Evolutionary conservation across 1,140 invertebrate species (phyloP), one percentile per base, ranked within the genome.

Genomic region (Kradibia gibbosae): DNA sequence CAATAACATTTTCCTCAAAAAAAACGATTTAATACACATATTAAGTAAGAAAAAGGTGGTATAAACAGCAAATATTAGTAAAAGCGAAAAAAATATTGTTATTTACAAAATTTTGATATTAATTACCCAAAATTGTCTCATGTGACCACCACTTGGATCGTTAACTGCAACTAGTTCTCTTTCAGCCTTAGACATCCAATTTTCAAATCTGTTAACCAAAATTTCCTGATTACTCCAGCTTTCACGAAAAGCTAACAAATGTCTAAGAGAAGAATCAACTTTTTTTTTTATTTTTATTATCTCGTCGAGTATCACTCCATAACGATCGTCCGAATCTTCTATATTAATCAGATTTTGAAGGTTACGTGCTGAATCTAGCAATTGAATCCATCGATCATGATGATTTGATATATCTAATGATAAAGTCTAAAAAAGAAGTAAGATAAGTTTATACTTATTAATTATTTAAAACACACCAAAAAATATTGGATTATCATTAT

Each of bases 101-200:
- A n/a, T n/a, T n/a, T n/a, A n/a, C n/a, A n/a, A n/a, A n/a, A n/a
- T n/a, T n/a, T n/a, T n/a, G n/a, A n/a, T n/a, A n/a, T n/a, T n/a
- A 62, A 31, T 85, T 90, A 94, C 93, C 96, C 96, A 97, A 88
- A 96, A 97, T 84, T 95, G 93, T 84, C 95, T 93, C 89, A 96
- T 94, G 83, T 96, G 94, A 75, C 94, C 93, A 50, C 94, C 93
- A 25, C 93, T 93, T 57, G 93, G 93, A 85, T 90, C 85, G 10
- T 86, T 81, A 8, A 93, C 87, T 25, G 88, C 89, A 48, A 92
- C 90, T 34, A 95, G 86, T 87, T 95, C 94, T 83, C 92, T 92
- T 85, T 96, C 95, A 0, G 95, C 94, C 42, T 92, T 91, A 50
- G 93, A 93, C 86, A 97, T 94, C 94, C 96, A 97, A 25, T 91